phyloP scores from a whole-genome alignment of 1,140 invertebrate genomes.

The Hyles euphorbiae region DNA sequence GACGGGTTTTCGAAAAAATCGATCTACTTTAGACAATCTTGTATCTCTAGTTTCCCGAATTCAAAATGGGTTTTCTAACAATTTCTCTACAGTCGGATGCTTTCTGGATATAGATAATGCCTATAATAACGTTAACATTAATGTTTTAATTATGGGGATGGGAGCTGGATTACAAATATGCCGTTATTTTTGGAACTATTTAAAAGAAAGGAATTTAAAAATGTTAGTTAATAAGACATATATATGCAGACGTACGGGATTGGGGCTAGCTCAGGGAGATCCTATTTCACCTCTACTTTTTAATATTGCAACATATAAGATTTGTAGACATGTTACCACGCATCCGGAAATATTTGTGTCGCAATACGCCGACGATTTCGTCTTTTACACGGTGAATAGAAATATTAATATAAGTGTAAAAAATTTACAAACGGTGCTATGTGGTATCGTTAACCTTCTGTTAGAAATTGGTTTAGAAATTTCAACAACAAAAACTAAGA shows the following conservation, averaged over 20 bases:
- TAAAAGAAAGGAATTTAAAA: background rate
- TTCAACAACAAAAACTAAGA: conserved; percentile 20
- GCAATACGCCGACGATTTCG: too few species aligned
- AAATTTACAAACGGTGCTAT: background rate
- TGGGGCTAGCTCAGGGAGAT: conserved; percentile 1
- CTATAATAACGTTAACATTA: conserved; percentile 6
- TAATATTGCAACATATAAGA: too few species aligned
- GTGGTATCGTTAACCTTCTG: background rate
- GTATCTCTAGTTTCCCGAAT: conserved; percentile 3
- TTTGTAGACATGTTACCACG: too few species aligned
- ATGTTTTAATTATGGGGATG: conserved; percentile 7
- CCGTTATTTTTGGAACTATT: conserved; percentile 15
- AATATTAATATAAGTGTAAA: too few species aligned
- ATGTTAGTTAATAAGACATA: background rate
- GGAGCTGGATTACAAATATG: conserved; percentile 8
- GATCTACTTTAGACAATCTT: conserved; percentile 1
- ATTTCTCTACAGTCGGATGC: conserved; percentile 4
- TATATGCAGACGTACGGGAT: background rate
- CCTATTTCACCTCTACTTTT: too few species aligned
- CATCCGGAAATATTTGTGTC: too few species aligned
- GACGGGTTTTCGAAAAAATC: conserved; percentile 1
- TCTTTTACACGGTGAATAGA: too few species aligned
- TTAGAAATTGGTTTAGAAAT: conserved; percentile 15
- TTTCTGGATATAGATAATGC: conserved; percentile 10
- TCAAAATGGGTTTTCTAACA: conserved; percentile 8